Base-by-base conservation (phyloP, 2,888 invertebrate species). In the Torymus texanus region DNA sequence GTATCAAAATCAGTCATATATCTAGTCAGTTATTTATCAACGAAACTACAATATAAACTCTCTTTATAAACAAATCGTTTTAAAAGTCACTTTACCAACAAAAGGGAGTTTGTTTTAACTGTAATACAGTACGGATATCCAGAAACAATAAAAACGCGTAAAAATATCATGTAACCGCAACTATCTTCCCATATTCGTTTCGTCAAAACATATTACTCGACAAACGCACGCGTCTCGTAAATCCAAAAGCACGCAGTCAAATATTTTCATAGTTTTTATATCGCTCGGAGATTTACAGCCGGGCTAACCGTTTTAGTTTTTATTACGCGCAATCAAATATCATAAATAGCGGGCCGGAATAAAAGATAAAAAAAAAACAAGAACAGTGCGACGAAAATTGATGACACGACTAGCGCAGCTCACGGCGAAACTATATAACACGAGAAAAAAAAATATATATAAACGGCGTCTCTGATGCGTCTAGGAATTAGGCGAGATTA, bases 401-500 rank as follows among this genome's bases (percentile, higher is more conserved):
- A 76, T 58, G 76, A 63, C 41, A 41, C 14, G 76, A 58, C 41
- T 41, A 55, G 63, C 14, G 70, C 63, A 75, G 16, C 59, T 51
- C 66, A 18, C 61, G 61, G 66, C 61, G 18, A 74, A 73, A 55
- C 61, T 53, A 24, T 21, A 29, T 14, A 21, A 21, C 21, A 21
- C 21, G 21, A 21, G 12, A 13, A 13, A 61, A 66, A 58, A 18
- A 65, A 70, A 71, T 71, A 56, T 18, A 65, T 16, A 63, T 41
- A 14, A 61, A 13, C 68, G 11, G 18, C 55, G 51, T 71, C 56
- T 51, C 55, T 50, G 55, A 76, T 70, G 76, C 63, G 70, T 58
- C 63, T 63, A 63, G 58, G 74, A 79, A 80, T 80, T 76, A 80
- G 75, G 62, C 58, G 62, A 76, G 75, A 80, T 80, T 76, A 80